These are phyloP conservation scores for Apteryx mantelli DNA, from an alignment of 2,113 vertebrate species.

Conservation along the genomic window DNA sequence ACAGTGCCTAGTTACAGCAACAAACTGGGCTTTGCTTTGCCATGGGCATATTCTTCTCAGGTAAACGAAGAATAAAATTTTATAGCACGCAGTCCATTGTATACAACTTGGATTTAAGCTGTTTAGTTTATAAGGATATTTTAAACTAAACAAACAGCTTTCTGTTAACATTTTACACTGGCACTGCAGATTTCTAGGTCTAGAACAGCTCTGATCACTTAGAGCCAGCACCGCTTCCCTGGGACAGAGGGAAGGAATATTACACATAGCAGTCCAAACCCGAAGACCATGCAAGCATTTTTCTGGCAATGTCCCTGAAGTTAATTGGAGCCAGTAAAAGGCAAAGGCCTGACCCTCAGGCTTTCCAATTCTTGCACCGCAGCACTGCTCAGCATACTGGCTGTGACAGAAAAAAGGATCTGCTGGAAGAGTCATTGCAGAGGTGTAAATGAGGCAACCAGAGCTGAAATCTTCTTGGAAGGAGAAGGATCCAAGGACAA, in stretches of 20 bases:
- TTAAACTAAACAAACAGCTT: constrained; percentile 48
- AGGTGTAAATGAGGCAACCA: neutral
- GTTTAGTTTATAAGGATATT: constrained; percentile 22
- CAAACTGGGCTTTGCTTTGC: neutral
- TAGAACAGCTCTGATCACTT: neutral
- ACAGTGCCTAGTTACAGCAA: neutral
- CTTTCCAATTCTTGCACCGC: accelerated
- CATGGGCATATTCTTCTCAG: constrained; percentile 5
- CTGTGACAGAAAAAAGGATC: neutral
- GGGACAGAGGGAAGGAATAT: neutral
- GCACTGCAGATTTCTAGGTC: constrained; percentile 11
- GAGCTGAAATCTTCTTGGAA: neutral
- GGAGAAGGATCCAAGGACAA: neutral
- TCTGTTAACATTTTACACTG: constrained; percentile 27
- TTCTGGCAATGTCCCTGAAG: neutral
- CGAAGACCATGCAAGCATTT: neutral
- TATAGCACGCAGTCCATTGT: neutral
- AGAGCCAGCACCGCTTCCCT: neutral
- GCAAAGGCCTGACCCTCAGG: accelerated
- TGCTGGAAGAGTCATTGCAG: neutral
- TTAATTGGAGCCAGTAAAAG: neutral
- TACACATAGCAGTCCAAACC: neutral
- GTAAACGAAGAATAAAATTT: neutral
- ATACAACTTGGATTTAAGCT: constrained; percentile 17
- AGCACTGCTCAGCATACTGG: neutral